phyloP scores from a whole-genome alignment of 35 echinoderm and acorn worm species.

The Strongylocentrotus purpuratus region DNA sequence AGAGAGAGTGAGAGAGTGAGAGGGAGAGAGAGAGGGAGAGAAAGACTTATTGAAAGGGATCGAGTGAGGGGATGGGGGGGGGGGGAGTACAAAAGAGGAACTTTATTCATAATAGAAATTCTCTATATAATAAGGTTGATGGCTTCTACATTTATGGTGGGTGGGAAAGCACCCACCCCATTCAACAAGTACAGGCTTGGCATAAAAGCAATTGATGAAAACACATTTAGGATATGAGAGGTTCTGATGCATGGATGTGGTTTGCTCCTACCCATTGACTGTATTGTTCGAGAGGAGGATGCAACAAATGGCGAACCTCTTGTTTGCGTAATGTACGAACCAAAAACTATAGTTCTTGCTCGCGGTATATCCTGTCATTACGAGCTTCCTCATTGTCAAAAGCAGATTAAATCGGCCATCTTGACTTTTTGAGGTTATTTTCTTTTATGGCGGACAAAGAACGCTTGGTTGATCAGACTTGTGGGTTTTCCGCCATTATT shows the following conservation, averaged over 20 bases:
- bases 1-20: too few relatives aligned
- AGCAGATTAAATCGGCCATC: not conserved
- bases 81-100: not conserved
- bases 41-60: not conserved
- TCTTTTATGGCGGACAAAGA: not conserved
- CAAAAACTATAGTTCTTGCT: not conserved
- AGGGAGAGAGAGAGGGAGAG: not conserved
- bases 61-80: not conserved
- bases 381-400: not conserved
- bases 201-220: constrained; percentile 27
- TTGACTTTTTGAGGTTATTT: constrained; percentile 5
- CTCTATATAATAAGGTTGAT: not conserved
- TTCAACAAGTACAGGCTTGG: not conserved
- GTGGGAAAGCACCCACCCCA: not conserved
- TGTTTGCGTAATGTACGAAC: not conserved
- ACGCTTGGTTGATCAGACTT: not conserved
- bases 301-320: not conserved
- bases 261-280: not conserved
- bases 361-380: not conserved
- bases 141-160: not conserved
- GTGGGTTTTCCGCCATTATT: not conserved
- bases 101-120: too few relatives aligned
- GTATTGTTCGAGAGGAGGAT: constrained; percentile 4
- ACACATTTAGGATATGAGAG: constrained; percentile 28
- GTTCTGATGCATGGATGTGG: constrained; percentile 17